Conservation (phyloP, 2,888 invertebrate species). For the Alloplasta piceator region DNA sequence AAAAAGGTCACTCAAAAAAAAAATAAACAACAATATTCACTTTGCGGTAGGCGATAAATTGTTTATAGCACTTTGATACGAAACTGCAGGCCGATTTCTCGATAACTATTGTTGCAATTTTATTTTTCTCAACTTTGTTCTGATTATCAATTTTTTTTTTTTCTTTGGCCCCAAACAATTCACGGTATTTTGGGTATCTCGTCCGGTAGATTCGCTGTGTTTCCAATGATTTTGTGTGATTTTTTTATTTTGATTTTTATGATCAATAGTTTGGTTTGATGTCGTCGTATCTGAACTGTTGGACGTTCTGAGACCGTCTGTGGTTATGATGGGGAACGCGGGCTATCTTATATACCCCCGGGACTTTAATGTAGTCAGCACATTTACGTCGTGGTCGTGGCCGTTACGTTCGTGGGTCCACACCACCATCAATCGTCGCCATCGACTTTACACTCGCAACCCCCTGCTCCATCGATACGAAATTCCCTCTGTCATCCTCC, state of each 20-base stretch:
- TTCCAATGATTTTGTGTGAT: not conserved
- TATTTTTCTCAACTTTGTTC: not conserved
- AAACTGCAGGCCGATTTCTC: not conserved
- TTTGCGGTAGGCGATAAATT: too few relatives aligned
- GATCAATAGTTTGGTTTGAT: constrained; percentile 19
- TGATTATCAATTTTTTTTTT: not conserved
- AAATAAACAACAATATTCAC: too few relatives aligned
- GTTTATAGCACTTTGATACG: too few relatives aligned
- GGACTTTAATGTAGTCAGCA: constrained; percentile 82
- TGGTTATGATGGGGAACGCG: constrained; percentile 78
- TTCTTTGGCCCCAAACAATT: not conserved
- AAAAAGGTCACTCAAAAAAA: too few relatives aligned
- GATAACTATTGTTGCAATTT: not conserved
- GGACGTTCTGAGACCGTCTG: constrained; percentile 81
- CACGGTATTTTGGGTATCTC: not conserved
- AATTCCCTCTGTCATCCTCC: not conserved
- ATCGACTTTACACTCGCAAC: constrained; percentile 18
- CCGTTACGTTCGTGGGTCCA: constrained; percentile 59
- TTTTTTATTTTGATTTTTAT: constrained; percentile 19
- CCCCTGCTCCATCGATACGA: not conserved
- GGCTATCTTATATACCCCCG: constrained; percentile 80
- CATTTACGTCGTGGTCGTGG: constrained; percentile 78
- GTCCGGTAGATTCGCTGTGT: not conserved
- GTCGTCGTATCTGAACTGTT: constrained; percentile 74
- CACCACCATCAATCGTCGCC: constrained; percentile 35